Evolutionary conservation across 1,140 invertebrate species (phyloP), one percentile per base, ranked within the genome.

Genomic region (Drosophila varians): DNA sequence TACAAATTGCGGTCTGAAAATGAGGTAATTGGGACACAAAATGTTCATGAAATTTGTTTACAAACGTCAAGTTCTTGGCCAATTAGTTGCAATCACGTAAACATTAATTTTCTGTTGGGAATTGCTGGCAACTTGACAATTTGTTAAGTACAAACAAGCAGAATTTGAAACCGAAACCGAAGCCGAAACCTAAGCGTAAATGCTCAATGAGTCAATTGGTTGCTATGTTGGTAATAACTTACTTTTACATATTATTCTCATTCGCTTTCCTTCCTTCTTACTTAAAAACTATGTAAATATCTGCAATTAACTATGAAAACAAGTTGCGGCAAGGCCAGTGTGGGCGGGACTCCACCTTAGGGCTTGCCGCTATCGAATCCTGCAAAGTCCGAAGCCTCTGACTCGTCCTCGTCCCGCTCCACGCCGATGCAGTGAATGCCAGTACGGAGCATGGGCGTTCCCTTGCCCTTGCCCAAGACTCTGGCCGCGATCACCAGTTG

Each of bases 391-490:
- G 79, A 86, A 3, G 77, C 65, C 47, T 92, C 90, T 8, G 91
- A 91, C 4, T 92, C 92, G 1, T 92, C 92, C 1, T 92, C 90
- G 42, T 90, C 82, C 8, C 77, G 73, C 36, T 93, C 92, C 9
- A 92, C 77, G 4, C 77, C 92, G 55, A 93, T 90, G 61, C 91
- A 92, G 28, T 92, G 92, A 51, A 93, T 93, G 3, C 92, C 93
- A 9, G 92, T 93, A 38, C 92, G 86, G 54, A 93, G 64, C 65
- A 93, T 84, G 19, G 93, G 93, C 2, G 92, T 93, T 0, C 93
- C 93, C 69, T 93, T 93, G 52, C 92, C 92, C 65, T 93, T 93
- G 8, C 92, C 93, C 53, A 93, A 71, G 0, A 93, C 90, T 26
- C 92, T 89, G 3, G 92, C 91, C n/a, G 77, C 73, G 34, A 91